Percentiles rank a stretch among this genome's conserved stretches.
Evolutionary conservation across 92 coral and sea anemone species (phyloP).

Genomic region (Porites rus): DNA sequence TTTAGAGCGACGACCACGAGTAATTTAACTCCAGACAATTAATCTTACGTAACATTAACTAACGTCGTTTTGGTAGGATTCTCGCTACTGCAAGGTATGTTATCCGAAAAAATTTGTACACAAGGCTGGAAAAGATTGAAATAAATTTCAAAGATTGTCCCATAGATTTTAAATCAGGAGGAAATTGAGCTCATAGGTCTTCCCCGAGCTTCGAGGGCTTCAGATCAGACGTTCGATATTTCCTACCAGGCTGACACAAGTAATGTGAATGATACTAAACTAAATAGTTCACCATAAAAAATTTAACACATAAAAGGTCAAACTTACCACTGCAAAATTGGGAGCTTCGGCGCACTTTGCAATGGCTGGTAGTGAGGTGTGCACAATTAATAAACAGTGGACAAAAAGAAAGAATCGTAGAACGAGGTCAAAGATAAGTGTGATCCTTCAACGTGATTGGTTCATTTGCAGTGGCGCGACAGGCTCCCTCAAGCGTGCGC

Average conservation of each 20-base stretch:
- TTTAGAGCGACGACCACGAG: constrained; percentile 10
- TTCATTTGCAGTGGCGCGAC: constrained; percentile 40
- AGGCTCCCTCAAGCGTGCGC: neutral
- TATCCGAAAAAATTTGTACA: neutral
- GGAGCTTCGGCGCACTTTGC: neutral
- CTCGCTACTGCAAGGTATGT: neutral
- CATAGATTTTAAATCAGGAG: neutral
- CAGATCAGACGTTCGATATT: neutral
- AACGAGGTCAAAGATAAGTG: neutral
- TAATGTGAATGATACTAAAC: too few relatives aligned
- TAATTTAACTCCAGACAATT: neutral
- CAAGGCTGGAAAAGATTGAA: neutral
- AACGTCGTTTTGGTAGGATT: too few relatives aligned
- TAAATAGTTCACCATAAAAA: neutral
- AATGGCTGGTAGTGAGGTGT: neutral
- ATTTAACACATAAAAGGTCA: neutral
- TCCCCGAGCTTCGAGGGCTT: too few relatives aligned
- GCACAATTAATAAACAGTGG: neutral
- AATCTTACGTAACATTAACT: too few relatives aligned
- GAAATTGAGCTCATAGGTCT: neutral
- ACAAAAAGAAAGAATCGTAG: neutral
- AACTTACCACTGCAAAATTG: constrained; percentile 15
- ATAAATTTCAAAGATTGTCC: neutral
- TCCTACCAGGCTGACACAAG: neutral
- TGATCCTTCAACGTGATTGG: constrained; percentile 45